Conservation (phyloP, 2,113 vertebrate species). For the Phaethornis superciliosus region DNA sequence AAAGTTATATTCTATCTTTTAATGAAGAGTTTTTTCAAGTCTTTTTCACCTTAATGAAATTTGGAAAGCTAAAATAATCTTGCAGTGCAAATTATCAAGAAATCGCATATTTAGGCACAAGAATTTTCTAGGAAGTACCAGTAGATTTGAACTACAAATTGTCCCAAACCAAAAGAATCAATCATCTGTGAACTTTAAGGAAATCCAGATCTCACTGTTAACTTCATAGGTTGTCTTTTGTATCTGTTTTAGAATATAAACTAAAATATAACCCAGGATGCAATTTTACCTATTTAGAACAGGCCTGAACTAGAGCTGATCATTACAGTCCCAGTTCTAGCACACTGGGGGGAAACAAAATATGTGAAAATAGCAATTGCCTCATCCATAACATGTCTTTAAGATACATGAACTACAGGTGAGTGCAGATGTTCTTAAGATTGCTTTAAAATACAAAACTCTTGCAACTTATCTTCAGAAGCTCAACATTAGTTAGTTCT, state of each 20-base stretch:
- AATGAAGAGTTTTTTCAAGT: not conserved
- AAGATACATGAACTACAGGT: not conserved
- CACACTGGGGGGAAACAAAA: not conserved
- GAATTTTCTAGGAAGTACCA: not conserved
- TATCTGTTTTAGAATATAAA: not conserved
- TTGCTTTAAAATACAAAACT: not conserved
- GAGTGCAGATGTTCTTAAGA: not conserved
- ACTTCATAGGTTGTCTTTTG: not conserved
- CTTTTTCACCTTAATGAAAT: not conserved
- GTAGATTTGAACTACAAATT: not conserved
- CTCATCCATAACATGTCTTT: not conserved
- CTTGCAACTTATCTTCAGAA: not conserved
- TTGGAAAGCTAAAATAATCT: not conserved
- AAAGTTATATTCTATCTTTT: not conserved
- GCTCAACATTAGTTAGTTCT: not conserved
- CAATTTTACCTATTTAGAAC: not conserved
- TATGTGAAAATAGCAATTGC: not conserved
- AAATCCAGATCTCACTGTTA: not conserved
- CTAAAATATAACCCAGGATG: not conserved
- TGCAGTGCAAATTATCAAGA: not conserved
- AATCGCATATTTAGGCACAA: not conserved
- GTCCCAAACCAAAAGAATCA: not conserved
- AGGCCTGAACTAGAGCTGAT: not conserved
- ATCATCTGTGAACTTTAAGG: not conserved
- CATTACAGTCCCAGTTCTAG: not conserved